Evolutionary conservation across 2,113 vertebrate species (phyloP), one percentile per base, ranked within the genome.

Genomic region (Macquaria ambigua): DNA sequence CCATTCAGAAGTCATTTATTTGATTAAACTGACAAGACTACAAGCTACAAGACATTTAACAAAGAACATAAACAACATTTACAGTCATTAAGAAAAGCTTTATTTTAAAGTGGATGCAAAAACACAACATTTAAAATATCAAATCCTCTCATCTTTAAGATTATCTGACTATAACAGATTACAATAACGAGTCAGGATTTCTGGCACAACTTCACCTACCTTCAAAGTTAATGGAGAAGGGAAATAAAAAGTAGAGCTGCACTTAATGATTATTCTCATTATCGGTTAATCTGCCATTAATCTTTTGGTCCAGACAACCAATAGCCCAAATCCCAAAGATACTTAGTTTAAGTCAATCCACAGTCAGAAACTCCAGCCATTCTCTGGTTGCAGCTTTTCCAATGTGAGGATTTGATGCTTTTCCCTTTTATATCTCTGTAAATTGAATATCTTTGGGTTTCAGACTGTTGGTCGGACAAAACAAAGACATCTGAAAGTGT

Each of bases 91-190:
- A 34, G 0, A 59, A 3, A 43, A 23, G 2, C 0, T 81, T 77
- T 81, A 77, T 76, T 85, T 55, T 25, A 4, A 58, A 23, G 3
- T 50, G 15, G 3, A 64, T 63, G 25, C 14, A 59, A 59, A 73
- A 69, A 63, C 10, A 63, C 41, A 66, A 4, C 8, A 20, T 48
- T 48, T 20, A 43, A 79, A 56, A 61, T 14, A 52, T 10, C 0
- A 0, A 48, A 31, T 46, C 8, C 4, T 16, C 8, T 11, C 9
- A 63, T 18, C 1, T 34, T 52, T 31, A 31, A 31, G 28, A 31
- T 31, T 1, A 31, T 31, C 1, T 31, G 28, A 37, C 14, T 25
- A 8, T 3, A 28, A 21, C 16, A 21, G 9, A 5, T 43, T 20
- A 52, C 46, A 52, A n/a, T 53, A 39, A n/a, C 39, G 0, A 4